A percentile compares a stretch with the other conserved stretches of the same genome.
Conservation (phyloP, 2,888 invertebrate genomes). For the Liposcelis brunnea region DNA sequence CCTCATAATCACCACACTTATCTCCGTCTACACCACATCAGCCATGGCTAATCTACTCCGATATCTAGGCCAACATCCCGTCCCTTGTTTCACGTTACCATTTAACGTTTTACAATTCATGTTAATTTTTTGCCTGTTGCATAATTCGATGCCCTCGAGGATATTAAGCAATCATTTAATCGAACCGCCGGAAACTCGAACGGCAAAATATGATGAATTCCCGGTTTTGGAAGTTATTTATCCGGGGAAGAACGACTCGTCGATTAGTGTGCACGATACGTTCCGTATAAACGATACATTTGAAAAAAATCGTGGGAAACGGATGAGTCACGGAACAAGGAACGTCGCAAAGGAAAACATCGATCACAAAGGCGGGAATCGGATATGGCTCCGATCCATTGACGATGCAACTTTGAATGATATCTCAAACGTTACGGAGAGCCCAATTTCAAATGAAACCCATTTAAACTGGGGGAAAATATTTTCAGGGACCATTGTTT, state of each 20-base stretch:
- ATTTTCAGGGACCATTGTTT: constrained; percentile 4
- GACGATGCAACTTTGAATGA: neutral
- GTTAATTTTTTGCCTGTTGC: constrained; percentile 21
- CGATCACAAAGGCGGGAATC: too few relatives aligned
- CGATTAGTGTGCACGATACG: neutral
- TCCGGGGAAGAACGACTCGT: neutral
- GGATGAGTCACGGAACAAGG: too few relatives aligned
- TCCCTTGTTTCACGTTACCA: constrained; percentile 25
- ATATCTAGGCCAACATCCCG: constrained; percentile 5
- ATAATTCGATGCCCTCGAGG: constrained; percentile 16
- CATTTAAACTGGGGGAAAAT: constrained; percentile 7
- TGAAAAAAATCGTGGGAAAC: too few relatives aligned
- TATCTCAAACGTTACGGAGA: neutral
- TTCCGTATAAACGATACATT: neutral
- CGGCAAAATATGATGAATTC: neutral
- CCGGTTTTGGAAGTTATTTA: neutral
- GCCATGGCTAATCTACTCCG: neutral
- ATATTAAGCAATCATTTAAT: constrained; percentile 14
- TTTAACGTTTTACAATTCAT: constrained; percentile 25
- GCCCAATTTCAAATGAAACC: too few relatives aligned
- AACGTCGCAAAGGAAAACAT: too few relatives aligned
- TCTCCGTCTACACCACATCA: constrained; percentile 5
- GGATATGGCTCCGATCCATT: too few relatives aligned
- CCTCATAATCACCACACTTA: neutral
- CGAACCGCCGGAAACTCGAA: neutral